Base-by-base conservation (phyloP, 2,888 invertebrate genomes). In the Drosophila prostipennis region DNA sequence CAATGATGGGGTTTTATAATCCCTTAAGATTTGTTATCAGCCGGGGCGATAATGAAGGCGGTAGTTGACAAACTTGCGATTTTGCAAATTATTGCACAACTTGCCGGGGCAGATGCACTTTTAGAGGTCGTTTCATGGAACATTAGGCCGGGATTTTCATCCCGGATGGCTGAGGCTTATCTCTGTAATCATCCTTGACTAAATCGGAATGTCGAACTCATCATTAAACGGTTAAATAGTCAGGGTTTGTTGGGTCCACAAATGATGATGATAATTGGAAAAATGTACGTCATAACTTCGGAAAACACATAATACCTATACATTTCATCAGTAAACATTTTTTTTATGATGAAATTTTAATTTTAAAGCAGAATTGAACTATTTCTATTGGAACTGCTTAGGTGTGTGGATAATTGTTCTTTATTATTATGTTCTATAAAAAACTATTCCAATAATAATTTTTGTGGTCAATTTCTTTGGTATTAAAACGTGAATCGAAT, bases 81-180 rank as follows among this genome's bases (percentile, higher is more conserved):
- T 40, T 57, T 14, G 59, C 42, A 57, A 40, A 53, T 48, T 49
- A 53, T 45, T 68, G 64, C 71, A 71, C 55, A 42, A 54, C 39
- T 32, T 32, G 43, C 23, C 39, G 29, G 5, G 11, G 13, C 4
- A 19, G 23, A 32, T 45, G 69, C 72, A 55, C 45, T 53, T 59
- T 40, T 83, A 87, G 89, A 88, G 83, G 83, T 87, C 83, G 57
- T 89, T 83, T 83, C 87, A 89, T 87, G 89, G 89, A 46, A 78
- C 83, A 89, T 67, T 80, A 70, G 64, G 51, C 34, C 14, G 70
- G 29, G 14, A 16, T 42, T 23, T 14, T 37, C 26, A 55, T 26
- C 57, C 40, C 32, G 43, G 29, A 19, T 46, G 43, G 16, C 11
- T 43, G 23, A 1, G 1, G 13, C 64, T 54, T 65, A 65, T 65